Percentiles rank a stretch among this genome's conserved stretches.
These are phyloP conservation scores for Rugalucina vietnamica DNA, from an alignment of 2,888 invertebrate species.

Conservation along the genomic window DNA sequence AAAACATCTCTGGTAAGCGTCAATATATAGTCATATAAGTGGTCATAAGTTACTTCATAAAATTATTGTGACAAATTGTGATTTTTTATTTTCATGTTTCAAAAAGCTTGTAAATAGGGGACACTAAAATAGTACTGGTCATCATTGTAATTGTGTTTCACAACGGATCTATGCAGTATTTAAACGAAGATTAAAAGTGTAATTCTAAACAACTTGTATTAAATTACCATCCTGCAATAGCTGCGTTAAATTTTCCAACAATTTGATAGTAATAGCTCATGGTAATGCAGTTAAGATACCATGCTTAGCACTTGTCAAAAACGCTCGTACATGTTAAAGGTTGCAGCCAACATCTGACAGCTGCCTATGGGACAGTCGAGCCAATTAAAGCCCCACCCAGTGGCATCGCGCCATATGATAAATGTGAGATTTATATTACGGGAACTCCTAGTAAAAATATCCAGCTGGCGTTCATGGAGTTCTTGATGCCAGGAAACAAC, in stretches of 20 bases:
- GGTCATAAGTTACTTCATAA: too few relatives aligned
- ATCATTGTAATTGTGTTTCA: not conserved
- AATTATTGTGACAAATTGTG: too few relatives aligned
- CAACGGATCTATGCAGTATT: not conserved
- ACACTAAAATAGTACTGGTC: not conserved
- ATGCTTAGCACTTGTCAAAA: not conserved
- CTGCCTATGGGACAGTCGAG: constrained; percentile 41
- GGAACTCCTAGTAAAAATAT: constrained; percentile 50
- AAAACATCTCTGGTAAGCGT: constrained; percentile 37
- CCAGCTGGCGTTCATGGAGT: constrained; percentile 41
- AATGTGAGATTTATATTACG: constrained; percentile 48
- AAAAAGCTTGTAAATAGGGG: not conserved
- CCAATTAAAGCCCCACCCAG: constrained; percentile 17
- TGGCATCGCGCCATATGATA: constrained; percentile 15
- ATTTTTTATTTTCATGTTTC: not conserved
- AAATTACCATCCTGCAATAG: not conserved
- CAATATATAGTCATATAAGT: too few relatives aligned
- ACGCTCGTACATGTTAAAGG: constrained; percentile 32
- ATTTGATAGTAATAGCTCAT: not conserved
- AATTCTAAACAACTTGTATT: not conserved
- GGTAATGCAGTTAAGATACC: too few relatives aligned
- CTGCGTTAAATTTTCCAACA: not conserved
- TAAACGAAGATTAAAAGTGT: not conserved
- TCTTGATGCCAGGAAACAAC: constrained; percentile 31
- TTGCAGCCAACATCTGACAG: constrained; percentile 46